Conservation (phyloP, 2,113 vertebrate species). For the Leptodactylus fuscus region DNA sequence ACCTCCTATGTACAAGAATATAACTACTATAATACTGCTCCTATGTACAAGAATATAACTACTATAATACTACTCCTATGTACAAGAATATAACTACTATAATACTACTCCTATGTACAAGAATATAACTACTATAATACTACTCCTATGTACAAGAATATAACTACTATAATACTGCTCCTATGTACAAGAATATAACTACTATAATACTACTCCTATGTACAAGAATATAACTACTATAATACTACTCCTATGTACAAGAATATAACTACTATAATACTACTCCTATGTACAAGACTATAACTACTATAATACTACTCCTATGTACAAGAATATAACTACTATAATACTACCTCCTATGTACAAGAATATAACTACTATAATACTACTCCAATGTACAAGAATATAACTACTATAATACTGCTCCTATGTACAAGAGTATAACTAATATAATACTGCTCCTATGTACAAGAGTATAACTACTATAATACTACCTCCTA, state of each 20-base stretch:
- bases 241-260: neutral
- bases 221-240: neutral
- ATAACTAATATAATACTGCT: neutral
- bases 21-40: slow-evolving; percentile 5
- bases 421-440: neutral
- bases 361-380: slow-evolving; percentile 5
- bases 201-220: neutral
- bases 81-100: neutral
- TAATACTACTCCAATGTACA: neutral
- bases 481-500: neutral
- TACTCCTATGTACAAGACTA: neutral
- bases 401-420: slow-evolving; percentile 5
- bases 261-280: slow-evolving; percentile 1
- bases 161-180: slow-evolving; percentile 1
- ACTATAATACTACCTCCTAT: neutral
- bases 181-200: neutral
- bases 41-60: slow-evolving; percentile 1
- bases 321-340: slow-evolving; percentile 1
- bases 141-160: neutral
- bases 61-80: neutral
- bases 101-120: neutral
- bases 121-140: slow-evolving; percentile 1
- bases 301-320: neutral
- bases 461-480: slow-evolving; percentile 1
- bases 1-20: neutral